These are phyloP conservation scores for Lasius fuliginosus DNA, from an alignment of 2,888 invertebrate genomes.

Conservation along the genomic window DNA sequence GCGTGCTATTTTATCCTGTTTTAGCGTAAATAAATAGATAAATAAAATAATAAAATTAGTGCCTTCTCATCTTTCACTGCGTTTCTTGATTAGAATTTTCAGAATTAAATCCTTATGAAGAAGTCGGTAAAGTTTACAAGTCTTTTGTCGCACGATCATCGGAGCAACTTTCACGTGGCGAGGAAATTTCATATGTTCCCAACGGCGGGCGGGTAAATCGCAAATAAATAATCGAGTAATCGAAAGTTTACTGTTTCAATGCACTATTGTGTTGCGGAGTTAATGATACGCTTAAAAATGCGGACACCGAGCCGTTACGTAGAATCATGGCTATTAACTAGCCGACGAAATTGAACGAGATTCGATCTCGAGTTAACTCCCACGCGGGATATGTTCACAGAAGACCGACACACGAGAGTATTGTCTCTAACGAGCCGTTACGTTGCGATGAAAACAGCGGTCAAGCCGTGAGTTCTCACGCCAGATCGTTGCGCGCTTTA, in stretches of 20 bases:
- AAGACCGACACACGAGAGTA: slow-evolving; percentile 66
- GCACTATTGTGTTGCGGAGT: slow-evolving; percentile 67
- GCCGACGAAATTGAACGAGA: slow-evolving; percentile 75
- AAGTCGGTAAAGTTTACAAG: slow-evolving; percentile 8
- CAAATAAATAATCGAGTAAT: slow-evolving; percentile 68
- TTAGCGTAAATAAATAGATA: neutral
- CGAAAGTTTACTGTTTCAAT: slow-evolving; percentile 71
- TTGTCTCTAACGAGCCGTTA: slow-evolving; percentile 61
- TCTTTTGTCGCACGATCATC: slow-evolving; percentile 23
- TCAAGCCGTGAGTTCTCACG: slow-evolving; percentile 67
- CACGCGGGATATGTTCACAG: slow-evolving; percentile 66
- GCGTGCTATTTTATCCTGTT: neutral
- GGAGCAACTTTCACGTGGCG: slow-evolving; percentile 35
- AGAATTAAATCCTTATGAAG: neutral
- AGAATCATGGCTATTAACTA: slow-evolving; percentile 74
- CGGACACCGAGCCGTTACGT: slow-evolving; percentile 70
- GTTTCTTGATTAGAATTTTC: neutral
- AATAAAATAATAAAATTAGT: neutral
- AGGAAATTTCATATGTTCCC: slow-evolving; percentile 44
- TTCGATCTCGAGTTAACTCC: slow-evolving; percentile 73
- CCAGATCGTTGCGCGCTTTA: slow-evolving; percentile 45
- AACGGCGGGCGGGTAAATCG: slow-evolving; percentile 39
- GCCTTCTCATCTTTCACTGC: neutral
- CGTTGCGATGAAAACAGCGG: slow-evolving; percentile 52
- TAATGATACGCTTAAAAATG: slow-evolving; percentile 64